A percentile compares a stretch with the other conserved stretches of the same genome.
phyloP scores from a whole-genome alignment of 2,888 invertebrate species.

The Epirrita christyi region DNA sequence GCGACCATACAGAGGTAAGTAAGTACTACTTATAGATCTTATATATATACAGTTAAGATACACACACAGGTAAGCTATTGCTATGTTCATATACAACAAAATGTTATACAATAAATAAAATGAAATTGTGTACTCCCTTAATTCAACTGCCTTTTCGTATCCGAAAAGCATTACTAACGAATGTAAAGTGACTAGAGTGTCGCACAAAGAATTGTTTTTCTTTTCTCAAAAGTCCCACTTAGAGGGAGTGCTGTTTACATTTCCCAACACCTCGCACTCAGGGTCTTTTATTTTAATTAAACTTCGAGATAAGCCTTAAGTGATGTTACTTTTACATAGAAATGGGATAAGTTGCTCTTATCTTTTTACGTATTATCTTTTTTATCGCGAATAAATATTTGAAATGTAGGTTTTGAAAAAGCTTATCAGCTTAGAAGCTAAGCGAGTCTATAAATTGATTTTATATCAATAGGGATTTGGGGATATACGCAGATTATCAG shows the following conservation, averaged over 20 bases:
- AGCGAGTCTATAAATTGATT: too few relatives aligned
- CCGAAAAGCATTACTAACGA: slow-evolving; percentile 9
- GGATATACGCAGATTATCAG: too few relatives aligned
- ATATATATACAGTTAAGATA: too few relatives aligned
- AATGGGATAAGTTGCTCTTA: neutral
- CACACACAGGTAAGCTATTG: too few relatives aligned
- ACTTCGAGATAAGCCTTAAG: slow-evolving; percentile 15
- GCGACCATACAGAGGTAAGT: too few relatives aligned
- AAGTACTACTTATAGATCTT: too few relatives aligned
- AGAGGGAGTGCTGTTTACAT: slow-evolving; percentile 25
- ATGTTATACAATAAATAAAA: neutral
- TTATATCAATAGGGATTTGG: too few relatives aligned
- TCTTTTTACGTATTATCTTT: too few relatives aligned
- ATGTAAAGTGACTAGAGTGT: slow-evolving; percentile 7
- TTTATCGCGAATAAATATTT: too few relatives aligned
- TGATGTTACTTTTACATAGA: slow-evolving; percentile 2
- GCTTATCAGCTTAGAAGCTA: too few relatives aligned
- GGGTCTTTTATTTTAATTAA: slow-evolving; percentile 22
- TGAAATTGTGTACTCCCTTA: neutral
- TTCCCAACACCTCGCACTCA: slow-evolving; percentile 16
- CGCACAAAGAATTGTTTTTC: slow-evolving; percentile 15
- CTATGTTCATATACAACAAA: too few relatives aligned
- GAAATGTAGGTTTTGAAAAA: too few relatives aligned
- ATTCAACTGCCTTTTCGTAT: neutral
- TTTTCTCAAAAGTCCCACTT: slow-evolving; percentile 22